These are phyloP conservation scores for Megalopta genalis DNA, from an alignment of 1,140 invertebrate genomes.

Conservation along the genomic window DNA sequence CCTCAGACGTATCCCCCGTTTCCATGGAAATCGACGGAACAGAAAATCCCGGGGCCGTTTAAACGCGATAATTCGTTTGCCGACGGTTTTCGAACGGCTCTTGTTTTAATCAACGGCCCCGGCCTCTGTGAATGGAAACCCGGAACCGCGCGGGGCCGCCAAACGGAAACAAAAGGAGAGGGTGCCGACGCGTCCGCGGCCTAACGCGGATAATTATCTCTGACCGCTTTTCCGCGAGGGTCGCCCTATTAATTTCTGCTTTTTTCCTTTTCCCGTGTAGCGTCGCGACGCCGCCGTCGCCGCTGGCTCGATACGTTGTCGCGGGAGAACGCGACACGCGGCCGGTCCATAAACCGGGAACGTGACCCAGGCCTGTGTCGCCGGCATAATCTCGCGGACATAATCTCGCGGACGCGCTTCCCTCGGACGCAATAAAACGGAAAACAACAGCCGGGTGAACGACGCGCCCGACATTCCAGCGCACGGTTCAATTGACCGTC, in stretches of 20 bases:
- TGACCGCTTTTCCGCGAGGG: not conserved
- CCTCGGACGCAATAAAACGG: constrained; percentile 39
- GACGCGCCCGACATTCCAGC: not conserved
- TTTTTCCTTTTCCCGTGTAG: no score
- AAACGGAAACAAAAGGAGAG: not conserved
- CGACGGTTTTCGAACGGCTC: no score
- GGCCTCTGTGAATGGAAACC: no score
- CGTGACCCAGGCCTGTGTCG: constrained; percentile 26
- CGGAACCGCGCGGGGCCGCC: no score
- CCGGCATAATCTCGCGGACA: constrained; percentile 37
- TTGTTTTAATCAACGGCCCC: no score
- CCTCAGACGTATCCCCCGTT: no score
- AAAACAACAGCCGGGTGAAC: not conserved
- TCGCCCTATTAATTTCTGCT: no score
- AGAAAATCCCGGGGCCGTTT: no score
- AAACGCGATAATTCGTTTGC: no score
- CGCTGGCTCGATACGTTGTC: constrained; percentile 30
- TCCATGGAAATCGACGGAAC: no score
- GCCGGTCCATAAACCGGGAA: constrained; percentile 35
- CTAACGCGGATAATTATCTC: not conserved
- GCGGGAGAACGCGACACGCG: constrained; percentile 7
- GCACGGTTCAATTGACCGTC: no score
- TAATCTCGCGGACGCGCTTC: not conserved
- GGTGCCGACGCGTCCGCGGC: not conserved
- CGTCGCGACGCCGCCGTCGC: no score